These are phyloP conservation scores for Fistularia tabacaria DNA, from an alignment of 2,797 vertebrate genomes.

Conservation along the genomic window DNA sequence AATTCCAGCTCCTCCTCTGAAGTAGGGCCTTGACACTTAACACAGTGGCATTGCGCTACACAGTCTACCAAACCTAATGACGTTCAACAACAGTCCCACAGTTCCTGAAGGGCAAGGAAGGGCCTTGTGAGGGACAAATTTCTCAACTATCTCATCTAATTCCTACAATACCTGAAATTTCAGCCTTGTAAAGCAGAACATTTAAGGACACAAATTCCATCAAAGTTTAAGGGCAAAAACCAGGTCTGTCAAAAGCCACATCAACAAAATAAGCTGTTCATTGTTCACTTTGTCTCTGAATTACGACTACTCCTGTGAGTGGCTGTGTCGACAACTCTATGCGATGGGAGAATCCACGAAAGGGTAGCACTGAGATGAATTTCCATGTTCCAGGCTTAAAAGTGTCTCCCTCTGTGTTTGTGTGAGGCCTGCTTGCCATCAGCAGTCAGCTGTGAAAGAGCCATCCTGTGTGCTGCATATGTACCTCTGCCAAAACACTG, in stretches of 20 bases:
- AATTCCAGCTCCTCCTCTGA: too few species aligned
- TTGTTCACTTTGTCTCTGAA: neutral
- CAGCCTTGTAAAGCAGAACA: too few species aligned
- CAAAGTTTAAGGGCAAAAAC: neutral
- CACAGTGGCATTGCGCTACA: too few species aligned
- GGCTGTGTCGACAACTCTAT: too few species aligned
- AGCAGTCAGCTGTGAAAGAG: conserved; percentile 45
- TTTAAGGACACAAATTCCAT: too few species aligned
- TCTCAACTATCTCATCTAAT: neutral
- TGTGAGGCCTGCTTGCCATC: conserved; percentile 27
- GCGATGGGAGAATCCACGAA: conserved; percentile 10
- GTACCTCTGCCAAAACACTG: conserved; percentile 29
- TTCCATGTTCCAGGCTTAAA: conserved; percentile 42
- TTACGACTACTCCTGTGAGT: conserved; percentile 4
- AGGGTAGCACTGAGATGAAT: conserved; percentile 28
- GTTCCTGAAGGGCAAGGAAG: too few species aligned
- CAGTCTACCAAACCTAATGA: too few species aligned
- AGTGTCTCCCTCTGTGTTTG: conserved; percentile 20
- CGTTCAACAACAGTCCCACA: too few species aligned
- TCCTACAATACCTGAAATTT: neutral
- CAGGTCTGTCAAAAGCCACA: neutral
- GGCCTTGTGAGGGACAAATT: too few species aligned
- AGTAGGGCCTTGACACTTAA: too few species aligned
- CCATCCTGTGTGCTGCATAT: conserved; percentile 25
- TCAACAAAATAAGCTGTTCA: conserved; percentile 2